Evolutionary conservation across 2,888 invertebrate species (phyloP).

Genomic region (Temnothorax ravouxi): DNA sequence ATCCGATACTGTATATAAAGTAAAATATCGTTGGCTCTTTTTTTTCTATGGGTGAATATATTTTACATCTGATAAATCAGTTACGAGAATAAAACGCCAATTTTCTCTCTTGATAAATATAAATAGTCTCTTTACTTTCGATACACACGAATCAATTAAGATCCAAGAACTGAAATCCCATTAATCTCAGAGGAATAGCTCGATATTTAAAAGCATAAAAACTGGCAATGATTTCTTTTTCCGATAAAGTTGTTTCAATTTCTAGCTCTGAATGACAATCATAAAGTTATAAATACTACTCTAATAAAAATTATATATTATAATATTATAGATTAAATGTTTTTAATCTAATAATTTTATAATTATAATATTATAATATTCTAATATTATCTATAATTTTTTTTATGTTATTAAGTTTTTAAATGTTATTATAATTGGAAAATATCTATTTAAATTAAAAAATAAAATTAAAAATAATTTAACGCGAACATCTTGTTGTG

Average conservation of each 20-base stretch:
- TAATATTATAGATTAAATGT: background rate
- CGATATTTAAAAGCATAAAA: background rate
- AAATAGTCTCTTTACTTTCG: background rate
- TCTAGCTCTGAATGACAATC: background rate
- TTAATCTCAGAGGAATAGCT: background rate
- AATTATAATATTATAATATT: too few species aligned
- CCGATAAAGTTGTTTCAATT: background rate
- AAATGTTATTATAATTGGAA: too few species aligned
- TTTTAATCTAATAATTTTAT: too few species aligned
- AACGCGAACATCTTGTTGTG: too few species aligned
- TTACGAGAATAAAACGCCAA: background rate
- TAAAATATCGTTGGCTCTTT: background rate
- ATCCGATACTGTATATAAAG: background rate
- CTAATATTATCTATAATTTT: too few species aligned
- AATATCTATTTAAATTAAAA: too few species aligned
- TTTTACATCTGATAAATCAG: slow-evolving; percentile 10
- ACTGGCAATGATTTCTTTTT: background rate
- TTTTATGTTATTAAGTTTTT: too few species aligned
- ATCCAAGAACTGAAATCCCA: background rate
- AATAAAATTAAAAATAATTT: too few species aligned
- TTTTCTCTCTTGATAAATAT: slow-evolving; percentile 2
- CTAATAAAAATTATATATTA: background rate
- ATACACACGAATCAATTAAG: background rate
- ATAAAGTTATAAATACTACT: background rate
- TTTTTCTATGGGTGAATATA: background rate